These are phyloP conservation scores for Mystacornis crossleyi DNA, from an alignment of 2,113 vertebrate genomes.

Conservation along the genomic window DNA sequence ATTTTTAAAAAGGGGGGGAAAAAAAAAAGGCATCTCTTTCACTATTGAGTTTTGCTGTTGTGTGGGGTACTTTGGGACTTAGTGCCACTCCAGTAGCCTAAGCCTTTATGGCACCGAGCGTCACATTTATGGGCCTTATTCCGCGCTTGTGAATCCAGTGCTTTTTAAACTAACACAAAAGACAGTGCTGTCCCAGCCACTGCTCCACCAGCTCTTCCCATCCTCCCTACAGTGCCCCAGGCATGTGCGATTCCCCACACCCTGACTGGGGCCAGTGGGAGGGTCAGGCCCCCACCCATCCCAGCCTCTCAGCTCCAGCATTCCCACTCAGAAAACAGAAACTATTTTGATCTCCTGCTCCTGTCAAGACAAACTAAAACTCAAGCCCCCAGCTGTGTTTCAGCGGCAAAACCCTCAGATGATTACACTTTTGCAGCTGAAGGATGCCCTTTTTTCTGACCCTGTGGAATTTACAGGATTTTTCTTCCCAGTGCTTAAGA, in stretches of 20 bases:
- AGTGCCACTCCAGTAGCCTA: background rate
- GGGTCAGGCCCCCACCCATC: background rate
- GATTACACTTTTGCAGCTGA: background rate
- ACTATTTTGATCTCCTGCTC: background rate
- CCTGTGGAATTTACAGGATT: background rate
- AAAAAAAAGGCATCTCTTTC: background rate
- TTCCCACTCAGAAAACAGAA: background rate
- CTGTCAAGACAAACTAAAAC: background rate
- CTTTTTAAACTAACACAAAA: background rate
- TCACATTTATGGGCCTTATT: background rate
- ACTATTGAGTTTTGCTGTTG: background rate
- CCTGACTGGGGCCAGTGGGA: background rate
- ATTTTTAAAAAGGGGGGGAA: background rate
- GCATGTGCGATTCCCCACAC: background rate
- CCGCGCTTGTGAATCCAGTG: background rate
- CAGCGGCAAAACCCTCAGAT: background rate
- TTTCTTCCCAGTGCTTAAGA: background rate
- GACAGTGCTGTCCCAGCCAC: background rate
- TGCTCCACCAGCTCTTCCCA: background rate
- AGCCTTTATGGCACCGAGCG: background rate
- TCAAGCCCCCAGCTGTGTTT: background rate
- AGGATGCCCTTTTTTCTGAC: background rate
- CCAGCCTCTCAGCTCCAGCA: background rate
- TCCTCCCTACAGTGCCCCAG: background rate
- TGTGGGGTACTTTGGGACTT: fast-evolving